Evolutionary conservation across 2,113 vertebrate species (phyloP).

Genomic region (Alosa alosa): DNA sequence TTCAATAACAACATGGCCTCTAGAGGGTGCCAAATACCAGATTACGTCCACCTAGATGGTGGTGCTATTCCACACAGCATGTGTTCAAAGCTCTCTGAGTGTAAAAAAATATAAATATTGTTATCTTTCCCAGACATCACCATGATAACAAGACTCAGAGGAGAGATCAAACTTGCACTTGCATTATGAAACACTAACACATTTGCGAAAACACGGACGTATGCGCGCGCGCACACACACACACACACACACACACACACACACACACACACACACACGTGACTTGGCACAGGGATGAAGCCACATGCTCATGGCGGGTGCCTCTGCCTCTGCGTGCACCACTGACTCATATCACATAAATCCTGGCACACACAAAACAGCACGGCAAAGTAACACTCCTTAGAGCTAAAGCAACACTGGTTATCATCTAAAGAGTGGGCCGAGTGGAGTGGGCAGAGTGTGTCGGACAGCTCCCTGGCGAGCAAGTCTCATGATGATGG

Average conservation of each 20-base stretch:
- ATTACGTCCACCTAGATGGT: background rate
- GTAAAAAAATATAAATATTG: background rate
- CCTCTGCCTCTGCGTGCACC: background rate
- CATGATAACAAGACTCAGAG: background rate
- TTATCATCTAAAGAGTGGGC: background rate
- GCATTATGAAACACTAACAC: background rate
- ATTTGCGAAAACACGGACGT: background rate
- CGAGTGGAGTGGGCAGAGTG: background rate
- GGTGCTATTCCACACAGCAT: background rate
- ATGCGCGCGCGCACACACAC: no score
- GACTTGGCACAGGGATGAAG: background rate
- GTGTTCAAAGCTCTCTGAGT: background rate
- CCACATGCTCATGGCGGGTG: background rate
- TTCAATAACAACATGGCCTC: constrained; percentile 5
- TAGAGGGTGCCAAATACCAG: constrained; percentile 41
- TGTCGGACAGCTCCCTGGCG: background rate
- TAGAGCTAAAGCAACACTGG: background rate
- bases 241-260: background rate
- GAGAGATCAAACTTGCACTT: background rate
- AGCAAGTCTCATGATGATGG: background rate
- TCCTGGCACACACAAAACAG: background rate
- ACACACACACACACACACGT: background rate
- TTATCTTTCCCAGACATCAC: constrained; percentile 12
- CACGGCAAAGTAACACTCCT: background rate
- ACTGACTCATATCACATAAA: background rate